Conservation (phyloP, 2,797 vertebrate species). For the Benthosema pterotum region DNA sequence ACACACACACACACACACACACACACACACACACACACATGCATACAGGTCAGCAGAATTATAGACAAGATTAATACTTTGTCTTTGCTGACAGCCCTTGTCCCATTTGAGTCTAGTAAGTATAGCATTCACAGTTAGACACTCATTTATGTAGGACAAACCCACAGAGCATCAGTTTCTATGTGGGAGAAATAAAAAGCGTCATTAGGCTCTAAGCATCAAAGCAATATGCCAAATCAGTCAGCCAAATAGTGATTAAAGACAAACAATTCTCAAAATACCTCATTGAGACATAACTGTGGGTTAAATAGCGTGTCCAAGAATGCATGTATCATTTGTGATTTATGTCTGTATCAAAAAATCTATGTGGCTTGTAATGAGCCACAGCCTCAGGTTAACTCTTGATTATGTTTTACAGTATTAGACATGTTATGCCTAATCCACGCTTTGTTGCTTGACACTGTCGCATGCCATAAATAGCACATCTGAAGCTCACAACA, state of each 20-base stretch:
- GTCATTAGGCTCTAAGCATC: conserved; percentile 38
- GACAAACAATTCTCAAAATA: conserved; percentile 28
- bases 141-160: conserved; percentile 29
- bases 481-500: too few species aligned
- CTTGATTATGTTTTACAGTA: background rate
- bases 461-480: too few species aligned
- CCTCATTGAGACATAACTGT: conserved; percentile 36
- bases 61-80: conserved; percentile 63
- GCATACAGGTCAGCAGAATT: conserved; percentile 65
- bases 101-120: conserved; percentile 69
- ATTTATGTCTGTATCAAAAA: background rate
- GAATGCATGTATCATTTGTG: conserved; percentile 40
- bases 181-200: conserved; percentile 49
- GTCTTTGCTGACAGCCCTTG: conserved; percentile 78
- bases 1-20: conserved; percentile 16
- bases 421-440: too few species aligned
- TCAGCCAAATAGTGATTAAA: conserved; percentile 47
- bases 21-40: conserved; percentile 3
- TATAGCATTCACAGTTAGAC: conserved; percentile 63
- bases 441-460: too few species aligned
- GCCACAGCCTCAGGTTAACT: conserved; percentile 10
- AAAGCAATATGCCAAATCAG: conserved; percentile 48
- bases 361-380: conserved; percentile 14
- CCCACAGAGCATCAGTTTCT: conserved; percentile 26
- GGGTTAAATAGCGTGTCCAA: conserved; percentile 34